These are phyloP conservation scores for Drosophila falleni DNA, from an alignment of 2,888 invertebrate species.

Conservation along the genomic window DNA sequence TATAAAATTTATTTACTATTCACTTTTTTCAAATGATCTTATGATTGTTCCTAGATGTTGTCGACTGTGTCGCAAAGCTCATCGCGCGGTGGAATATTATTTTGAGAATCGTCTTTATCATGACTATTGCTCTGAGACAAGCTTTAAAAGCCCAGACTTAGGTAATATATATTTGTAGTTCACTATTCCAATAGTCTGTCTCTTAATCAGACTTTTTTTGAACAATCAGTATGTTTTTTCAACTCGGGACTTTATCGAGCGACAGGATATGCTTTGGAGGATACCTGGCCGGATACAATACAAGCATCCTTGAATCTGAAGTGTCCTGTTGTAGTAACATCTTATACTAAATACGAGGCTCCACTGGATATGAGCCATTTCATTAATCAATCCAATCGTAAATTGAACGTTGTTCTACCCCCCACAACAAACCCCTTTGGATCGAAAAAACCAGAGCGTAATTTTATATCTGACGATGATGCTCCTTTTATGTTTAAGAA, in stretches of 20 bases:
- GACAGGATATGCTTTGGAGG: constrained; percentile 88
- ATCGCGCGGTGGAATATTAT: constrained; percentile 86
- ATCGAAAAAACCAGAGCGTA: constrained; percentile 90
- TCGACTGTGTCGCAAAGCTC: constrained; percentile 86
- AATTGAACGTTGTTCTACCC: constrained; percentile 86
- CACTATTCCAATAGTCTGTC: neutral
- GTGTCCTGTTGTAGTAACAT: constrained; percentile 88
- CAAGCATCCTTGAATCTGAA: constrained; percentile 87
- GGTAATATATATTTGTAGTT: constrained; percentile 81
- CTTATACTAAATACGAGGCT: constrained; percentile 89
- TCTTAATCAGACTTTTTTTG: neutral
- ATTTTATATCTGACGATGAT: constrained; percentile 90
- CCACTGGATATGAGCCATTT: constrained; percentile 88
- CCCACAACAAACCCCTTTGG: constrained; percentile 89
- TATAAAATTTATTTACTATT: neutral
- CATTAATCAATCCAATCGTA: constrained; percentile 86
- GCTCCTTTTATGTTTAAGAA: constrained; percentile 91
- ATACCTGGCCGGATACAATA: constrained; percentile 90
- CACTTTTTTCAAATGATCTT: neutral
- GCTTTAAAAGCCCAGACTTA: constrained; percentile 87
- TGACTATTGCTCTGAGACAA: constrained; percentile 84
- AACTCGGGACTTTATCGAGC: constrained; percentile 90
- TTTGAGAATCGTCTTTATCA: constrained; percentile 86
- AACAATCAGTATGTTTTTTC: constrained; percentile 88
- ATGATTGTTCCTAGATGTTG: constrained; percentile 86